A percentile compares a stretch with the other conserved stretches of the same genome.
Conservation (phyloP, 2,113 vertebrate genomes). For the Mobula hypostoma region DNA sequence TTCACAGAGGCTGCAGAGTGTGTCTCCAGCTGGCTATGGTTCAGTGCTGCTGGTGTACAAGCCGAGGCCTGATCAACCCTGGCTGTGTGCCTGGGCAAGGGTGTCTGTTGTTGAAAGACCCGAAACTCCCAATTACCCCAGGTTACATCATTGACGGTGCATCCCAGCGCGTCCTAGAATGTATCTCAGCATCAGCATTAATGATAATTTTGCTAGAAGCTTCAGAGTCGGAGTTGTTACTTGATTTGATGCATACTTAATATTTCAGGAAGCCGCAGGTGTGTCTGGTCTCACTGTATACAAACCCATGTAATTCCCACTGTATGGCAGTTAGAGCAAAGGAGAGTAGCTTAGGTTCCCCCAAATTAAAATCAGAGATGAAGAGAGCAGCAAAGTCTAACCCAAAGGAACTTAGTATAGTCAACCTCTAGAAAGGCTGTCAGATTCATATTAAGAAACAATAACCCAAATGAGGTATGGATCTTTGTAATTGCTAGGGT, state of each 20-base stretch:
- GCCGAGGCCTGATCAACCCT: no score
- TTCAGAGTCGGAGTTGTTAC: not conserved
- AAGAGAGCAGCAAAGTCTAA: not conserved
- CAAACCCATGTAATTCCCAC: not conserved
- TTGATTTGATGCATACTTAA: not conserved
- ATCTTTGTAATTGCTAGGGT: not conserved
- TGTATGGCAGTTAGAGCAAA: not conserved
- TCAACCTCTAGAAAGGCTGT: not conserved
- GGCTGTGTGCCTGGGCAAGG: no score
- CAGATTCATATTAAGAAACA: not conserved
- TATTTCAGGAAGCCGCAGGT: not conserved
- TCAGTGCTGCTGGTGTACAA: no score
- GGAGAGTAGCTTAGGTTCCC: not conserved
- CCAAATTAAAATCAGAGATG: not conserved
- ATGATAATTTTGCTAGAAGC: not conserved
- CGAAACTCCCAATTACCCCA: no score
- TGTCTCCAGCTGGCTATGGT: no score
- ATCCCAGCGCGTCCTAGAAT: no score
- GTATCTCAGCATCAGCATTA: not conserved
- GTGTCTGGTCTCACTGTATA: not conserved
- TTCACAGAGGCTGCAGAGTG: no score
- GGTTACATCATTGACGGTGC: no score
- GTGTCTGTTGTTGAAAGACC: no score
- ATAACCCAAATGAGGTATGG: not conserved
- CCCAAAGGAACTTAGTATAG: no score